Base-by-base conservation (phyloP, 2,888 invertebrate species). In the Papilio demoleus region DNA sequence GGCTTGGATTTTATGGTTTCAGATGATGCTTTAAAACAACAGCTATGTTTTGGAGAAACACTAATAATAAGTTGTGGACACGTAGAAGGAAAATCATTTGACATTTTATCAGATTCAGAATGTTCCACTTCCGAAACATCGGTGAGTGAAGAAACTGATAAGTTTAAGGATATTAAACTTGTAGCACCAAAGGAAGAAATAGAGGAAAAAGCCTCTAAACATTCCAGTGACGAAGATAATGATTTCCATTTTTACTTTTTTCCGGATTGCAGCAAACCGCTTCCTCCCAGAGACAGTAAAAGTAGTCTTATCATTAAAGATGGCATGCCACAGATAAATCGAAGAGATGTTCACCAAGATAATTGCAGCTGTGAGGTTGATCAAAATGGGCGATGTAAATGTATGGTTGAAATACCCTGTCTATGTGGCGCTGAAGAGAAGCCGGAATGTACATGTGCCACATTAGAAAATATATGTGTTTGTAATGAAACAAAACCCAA, bases 21-120 rank as follows among this genome's bases (percentile, higher is more conserved):
- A 94, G 94, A 94, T 78, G 88, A 92, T 50, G 78, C 82, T 38
- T 73, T 93, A 36, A 93, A 93, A 75, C 81, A 89, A 73, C 82
- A 91, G 72, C 74, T 94, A 74, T 88, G 93, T 75, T 94, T 94
- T 77, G 88, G 88, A 27, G 94, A 94, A 83, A 88, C 90, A 5
- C 79, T 94, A 58, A 76, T 94, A 61, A 86, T 94, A 63, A 93
- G 94, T 77, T 93, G 92, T 74, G 87, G 93, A 9, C 90, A 93
- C 74, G 78, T 81, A 71, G 88, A 87, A 34, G 86, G 86, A 22
- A 77, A 83, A 12, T 68, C 81, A 47, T 78, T 80, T 4, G 84
- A 76, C 74, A 92, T 76, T 76, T 87, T 71, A 40, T 90, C 81
- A 72, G 92, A 84, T 70, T 93, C 81, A 73, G 93, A 85, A 71